Evolutionary conservation across 1,140 invertebrate species (phyloP), one percentile per base, ranked within the genome.

Genomic region (Bacillus rossius): DNA sequence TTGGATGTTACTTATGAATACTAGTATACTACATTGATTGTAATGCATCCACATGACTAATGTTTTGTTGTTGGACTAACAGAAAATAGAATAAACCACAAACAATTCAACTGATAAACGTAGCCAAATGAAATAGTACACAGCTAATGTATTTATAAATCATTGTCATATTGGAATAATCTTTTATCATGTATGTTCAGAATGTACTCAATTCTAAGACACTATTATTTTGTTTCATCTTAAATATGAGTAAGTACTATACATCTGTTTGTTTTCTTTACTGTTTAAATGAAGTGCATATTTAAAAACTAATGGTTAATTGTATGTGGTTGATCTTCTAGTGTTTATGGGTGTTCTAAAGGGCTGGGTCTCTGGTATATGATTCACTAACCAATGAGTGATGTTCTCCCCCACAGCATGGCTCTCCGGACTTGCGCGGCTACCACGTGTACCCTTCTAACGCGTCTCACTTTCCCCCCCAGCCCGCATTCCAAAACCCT

Each of bases 401-500:
- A 34, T 34, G 29, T 34, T 34, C 37, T 50, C 37, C 19, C 16
- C 48, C 19, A 25, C 59, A 71, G 71, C 69, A 75, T 62, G 70
- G 72, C 66, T 72, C 72, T 61, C 73, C 73, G 53, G 73, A 74
- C 48, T 66, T 69, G 43, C 61, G 69, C 61, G 68, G 73, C 55
- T 73, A 75, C 58, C 72, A 70, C 65, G 67, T 73, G 45, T 73
- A 75, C 55, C 72, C 71, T 49, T 72, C 57, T 29, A 53, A 59
- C 54, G 42, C 57, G 20, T 55, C 67, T 62, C 72, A 74, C 41
- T 64, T 64, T 52, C 67, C 71, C 47, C 71, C 72, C 50, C 69
- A 72, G 61, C 71, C 67, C 59, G 73, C 73, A 53, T 75, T 75
- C 69, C 67, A 71, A 66, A 67, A 66, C 62, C 63, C 69, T 42